Percentiles rank a stretch among this genome's conserved stretches.
These are phyloP conservation scores for Rhopilema esculentum DNA, from an alignment of 30 jellyfish, hydroid and myxozoan genomes.

Conservation along the genomic window DNA sequence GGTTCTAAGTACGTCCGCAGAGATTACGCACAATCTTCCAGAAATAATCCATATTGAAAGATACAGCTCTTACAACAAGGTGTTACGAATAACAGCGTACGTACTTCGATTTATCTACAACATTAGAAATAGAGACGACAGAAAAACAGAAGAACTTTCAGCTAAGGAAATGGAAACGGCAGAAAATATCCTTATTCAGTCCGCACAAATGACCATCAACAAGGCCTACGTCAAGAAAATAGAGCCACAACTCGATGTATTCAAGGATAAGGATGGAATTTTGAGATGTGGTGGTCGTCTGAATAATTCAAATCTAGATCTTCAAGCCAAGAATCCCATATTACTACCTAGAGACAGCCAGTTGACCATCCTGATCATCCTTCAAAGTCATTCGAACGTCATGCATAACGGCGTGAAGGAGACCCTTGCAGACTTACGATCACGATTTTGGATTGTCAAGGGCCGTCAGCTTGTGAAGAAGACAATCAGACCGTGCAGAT, in stretches of 20 bases:
- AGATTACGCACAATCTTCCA: not conserved
- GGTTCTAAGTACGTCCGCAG: not conserved
- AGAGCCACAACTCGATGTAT: not conserved
- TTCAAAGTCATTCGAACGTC: not conserved
- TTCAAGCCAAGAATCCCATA: conserved; percentile 1
- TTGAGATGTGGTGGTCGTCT: conserved; percentile 16
- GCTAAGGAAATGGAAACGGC: not conserved
- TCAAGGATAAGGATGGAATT: conserved; percentile 20
- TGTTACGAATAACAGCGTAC: conserved; percentile 4
- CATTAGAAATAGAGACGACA: not conserved
- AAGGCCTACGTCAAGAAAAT: not conserved
- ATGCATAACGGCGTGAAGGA: not conserved
- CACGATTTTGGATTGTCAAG: no score
- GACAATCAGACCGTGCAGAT: not conserved
- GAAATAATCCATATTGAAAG: not conserved
- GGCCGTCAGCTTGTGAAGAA: no score
- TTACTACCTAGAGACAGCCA: not conserved
- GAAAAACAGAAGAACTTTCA: not conserved
- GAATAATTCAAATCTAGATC: conserved; percentile 8
- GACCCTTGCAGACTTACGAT: not conserved
- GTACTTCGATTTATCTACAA: not conserved
- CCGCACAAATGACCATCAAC: not conserved
- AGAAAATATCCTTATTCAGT: not conserved
- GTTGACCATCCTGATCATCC: no score
- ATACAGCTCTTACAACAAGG: not conserved